Conservation (phyloP, 1,140 invertebrate species). For the Papilio polyxenes region DNA sequence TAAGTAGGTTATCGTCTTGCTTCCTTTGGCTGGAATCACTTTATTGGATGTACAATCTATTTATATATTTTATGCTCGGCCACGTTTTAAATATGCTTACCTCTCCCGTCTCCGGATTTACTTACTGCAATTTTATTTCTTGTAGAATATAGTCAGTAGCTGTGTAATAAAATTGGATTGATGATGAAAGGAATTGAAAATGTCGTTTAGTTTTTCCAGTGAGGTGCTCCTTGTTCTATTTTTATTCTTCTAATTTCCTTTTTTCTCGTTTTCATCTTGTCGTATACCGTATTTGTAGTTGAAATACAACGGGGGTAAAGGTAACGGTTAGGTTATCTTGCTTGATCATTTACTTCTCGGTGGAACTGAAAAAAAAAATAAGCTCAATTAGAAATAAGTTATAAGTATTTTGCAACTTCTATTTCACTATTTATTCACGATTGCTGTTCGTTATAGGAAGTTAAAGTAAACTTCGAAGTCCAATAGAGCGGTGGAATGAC, state of each 20-base stretch:
- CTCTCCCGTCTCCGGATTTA: constrained; percentile 14
- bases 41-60: constrained; percentile 71
- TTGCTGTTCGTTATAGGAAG: not conserved
- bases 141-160: not conserved
- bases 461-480: not conserved
- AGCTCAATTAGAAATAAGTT: not conserved
- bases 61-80: constrained; percentile 62
- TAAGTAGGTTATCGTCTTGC: constrained; percentile 79
- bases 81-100: constrained; percentile 48
- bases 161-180: not conserved
- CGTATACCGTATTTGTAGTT: not conserved
- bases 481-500: not conserved
- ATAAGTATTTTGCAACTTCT: not conserved
- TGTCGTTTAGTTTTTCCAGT: not conserved
- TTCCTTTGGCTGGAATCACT: constrained; percentile 75
- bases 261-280: not conserved
- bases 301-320: not conserved
- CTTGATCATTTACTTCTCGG: not conserved
- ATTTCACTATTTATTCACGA: not conserved
- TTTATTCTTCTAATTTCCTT: not conserved
- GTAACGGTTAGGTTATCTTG: not conserved
- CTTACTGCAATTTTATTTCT: constrained; percentile 28
- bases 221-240: not conserved
- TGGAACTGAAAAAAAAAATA: not conserved
- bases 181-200: not conserved